Evolutionary conservation across 2,888 invertebrate genomes (phyloP).

Genomic region (Apodemia zela): DNA sequence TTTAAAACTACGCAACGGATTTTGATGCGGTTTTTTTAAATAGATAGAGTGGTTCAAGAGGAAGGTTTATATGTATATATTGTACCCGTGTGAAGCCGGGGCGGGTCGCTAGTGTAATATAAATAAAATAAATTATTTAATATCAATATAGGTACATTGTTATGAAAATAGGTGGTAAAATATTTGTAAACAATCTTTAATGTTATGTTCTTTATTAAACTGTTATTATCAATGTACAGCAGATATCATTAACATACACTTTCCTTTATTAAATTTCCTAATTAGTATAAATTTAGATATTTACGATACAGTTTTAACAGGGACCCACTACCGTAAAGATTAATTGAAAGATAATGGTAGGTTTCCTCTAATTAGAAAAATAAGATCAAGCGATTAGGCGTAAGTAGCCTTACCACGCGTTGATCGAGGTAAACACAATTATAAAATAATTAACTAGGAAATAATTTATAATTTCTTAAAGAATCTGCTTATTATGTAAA

Average conservation of each 20-base stretch:
- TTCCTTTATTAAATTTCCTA: constrained; percentile 13
- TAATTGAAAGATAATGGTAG: constrained; percentile 10
- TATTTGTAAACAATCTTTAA: too few relatives aligned
- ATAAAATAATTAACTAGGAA: not conserved
- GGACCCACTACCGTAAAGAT: constrained; percentile 11
- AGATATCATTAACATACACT: constrained; percentile 5
- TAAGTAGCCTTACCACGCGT: not conserved
- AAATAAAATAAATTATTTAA: not conserved
- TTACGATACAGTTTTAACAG: constrained; percentile 5
- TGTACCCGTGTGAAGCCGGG: too few relatives aligned
- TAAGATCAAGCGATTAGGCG: constrained; percentile 5
- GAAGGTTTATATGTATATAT: too few relatives aligned
- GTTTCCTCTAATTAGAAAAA: constrained; percentile 12
- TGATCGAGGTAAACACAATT: not conserved
- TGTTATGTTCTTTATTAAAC: not conserved
- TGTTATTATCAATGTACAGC: not conserved
- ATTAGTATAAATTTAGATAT: constrained; percentile 10
- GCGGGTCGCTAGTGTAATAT: too few relatives aligned
- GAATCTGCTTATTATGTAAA: too few relatives aligned
- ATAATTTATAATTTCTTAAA: too few relatives aligned
- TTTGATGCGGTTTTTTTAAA: too few relatives aligned
- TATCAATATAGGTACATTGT: not conserved
- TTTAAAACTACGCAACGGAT: too few relatives aligned
- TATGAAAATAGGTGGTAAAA: not conserved
- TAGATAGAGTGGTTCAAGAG: too few relatives aligned